Conservation (phyloP, 2,797 vertebrate genomes). For the Hippopotamyrus pictus region DNA sequence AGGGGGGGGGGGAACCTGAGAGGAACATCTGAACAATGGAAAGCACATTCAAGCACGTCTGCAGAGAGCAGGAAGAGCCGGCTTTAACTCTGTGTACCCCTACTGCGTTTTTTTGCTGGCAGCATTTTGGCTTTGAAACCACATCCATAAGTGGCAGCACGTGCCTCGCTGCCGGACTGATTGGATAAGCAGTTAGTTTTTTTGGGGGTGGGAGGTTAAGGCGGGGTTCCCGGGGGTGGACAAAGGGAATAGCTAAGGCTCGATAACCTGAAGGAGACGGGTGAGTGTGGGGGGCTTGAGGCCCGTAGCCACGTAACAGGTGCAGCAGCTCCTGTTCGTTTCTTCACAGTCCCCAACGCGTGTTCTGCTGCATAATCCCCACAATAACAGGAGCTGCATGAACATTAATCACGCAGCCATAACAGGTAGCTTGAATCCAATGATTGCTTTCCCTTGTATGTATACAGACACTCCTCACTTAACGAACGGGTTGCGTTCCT, state of each 20-base stretch:
- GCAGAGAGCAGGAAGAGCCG: background rate
- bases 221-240: slow-evolving; percentile 33
- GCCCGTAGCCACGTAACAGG: slow-evolving; percentile 42
- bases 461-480: background rate
- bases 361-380: background rate
- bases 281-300: slow-evolving; percentile 23
- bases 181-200: slow-evolving; percentile 49
- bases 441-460: background rate
- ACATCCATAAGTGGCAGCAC: slow-evolving; percentile 60
- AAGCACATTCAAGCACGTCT: background rate
- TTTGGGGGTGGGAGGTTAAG: slow-evolving; percentile 43
- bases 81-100: background rate
- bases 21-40: background rate
- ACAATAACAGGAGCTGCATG: background rate
- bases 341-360: background rate
- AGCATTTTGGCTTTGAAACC: slow-evolving; percentile 43
- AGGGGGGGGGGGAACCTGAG: background rate
- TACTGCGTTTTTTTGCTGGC: background rate
- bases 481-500: background rate
- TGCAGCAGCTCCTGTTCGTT: slow-evolving; percentile 41
- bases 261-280: slow-evolving; percentile 36
- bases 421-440: background rate
- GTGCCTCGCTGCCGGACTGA: slow-evolving; percentile 43
- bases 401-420: background rate
- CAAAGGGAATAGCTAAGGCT: slow-evolving; percentile 34